A percentile compares a stretch with the other conserved stretches of the same genome.
phyloP scores from a whole-genome alignment of 2,888 invertebrate species.

The Dolichopus griseipennis region DNA sequence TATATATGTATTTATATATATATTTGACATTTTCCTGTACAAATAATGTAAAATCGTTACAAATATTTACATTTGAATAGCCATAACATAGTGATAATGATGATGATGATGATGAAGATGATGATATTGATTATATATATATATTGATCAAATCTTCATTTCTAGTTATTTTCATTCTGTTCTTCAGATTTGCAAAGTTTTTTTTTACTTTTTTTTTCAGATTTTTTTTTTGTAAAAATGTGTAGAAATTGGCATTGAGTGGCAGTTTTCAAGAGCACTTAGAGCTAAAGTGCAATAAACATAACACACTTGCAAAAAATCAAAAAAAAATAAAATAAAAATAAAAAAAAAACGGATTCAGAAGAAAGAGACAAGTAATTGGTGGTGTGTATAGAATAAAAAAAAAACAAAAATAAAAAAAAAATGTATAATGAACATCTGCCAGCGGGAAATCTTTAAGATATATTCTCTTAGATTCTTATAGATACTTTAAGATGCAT shows the following conservation, averaged over 20 bases:
- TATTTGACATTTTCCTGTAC: background rate
- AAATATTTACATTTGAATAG: constrained; percentile 3
- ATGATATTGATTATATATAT: too few species aligned
- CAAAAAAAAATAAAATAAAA: background rate
- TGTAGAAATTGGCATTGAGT: constrained; percentile 6
- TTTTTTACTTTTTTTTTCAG: too few species aligned
- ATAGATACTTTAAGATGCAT: background rate
- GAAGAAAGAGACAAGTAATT: constrained; percentile 1
- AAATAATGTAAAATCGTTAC: background rate
- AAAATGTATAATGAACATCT: constrained; percentile 6
- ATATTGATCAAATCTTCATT: too few species aligned
- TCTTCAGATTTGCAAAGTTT: too few species aligned
- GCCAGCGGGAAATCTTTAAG: background rate
- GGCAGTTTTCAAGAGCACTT: constrained; percentile 3
- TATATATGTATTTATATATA: background rate
- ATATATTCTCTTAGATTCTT: background rate
- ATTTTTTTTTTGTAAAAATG: background rate
- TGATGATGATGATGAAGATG: too few species aligned
- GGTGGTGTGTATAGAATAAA: background rate
- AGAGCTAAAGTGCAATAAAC: background rate
- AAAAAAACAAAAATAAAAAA: background rate
- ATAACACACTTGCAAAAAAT: background rate
- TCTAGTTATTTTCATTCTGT: too few species aligned
- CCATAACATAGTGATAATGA: background rate
- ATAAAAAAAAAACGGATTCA: background rate